These are phyloP conservation scores for Alfaro cultratus DNA, from an alignment of 2,797 vertebrate species.

Conservation along the genomic window DNA sequence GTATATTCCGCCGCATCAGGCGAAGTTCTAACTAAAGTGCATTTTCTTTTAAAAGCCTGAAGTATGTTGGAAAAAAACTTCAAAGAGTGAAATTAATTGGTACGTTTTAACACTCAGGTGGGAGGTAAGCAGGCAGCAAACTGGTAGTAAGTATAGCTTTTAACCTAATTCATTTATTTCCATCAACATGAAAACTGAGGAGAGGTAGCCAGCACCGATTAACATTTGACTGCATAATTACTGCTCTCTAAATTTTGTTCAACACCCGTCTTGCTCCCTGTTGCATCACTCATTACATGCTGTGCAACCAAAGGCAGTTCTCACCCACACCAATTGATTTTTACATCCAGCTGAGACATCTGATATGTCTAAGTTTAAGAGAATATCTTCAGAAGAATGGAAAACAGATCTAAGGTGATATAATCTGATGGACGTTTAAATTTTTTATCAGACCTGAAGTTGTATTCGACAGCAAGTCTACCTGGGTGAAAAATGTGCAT, in stretches of 20 bases:
- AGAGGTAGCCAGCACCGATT: conserved; percentile 16
- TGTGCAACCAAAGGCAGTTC: conserved; percentile 24
- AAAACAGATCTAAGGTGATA: conserved; percentile 6
- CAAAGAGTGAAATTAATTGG: conserved; percentile 33
- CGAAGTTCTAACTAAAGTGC: conserved; percentile 13
- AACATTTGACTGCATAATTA: conserved; percentile 15
- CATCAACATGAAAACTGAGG: neutral
- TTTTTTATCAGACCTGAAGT: neutral
- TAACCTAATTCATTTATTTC: conserved; percentile 20
- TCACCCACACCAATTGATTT: conserved; percentile 32
- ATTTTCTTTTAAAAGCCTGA: conserved; percentile 16
- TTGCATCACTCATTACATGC: conserved; percentile 42
- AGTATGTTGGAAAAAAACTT: conserved; percentile 19
- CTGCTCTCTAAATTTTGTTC: conserved; percentile 19
- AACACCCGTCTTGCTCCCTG: conserved; percentile 21
- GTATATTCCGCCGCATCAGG: conserved; percentile 3
- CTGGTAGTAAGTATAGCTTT: neutral
- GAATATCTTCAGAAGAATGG: conserved; percentile 19
- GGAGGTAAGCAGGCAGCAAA: conserved; percentile 14
- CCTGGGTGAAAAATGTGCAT: neutral
- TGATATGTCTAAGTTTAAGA: conserved; percentile 20
- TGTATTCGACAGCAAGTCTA: neutral
- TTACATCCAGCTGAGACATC: conserved; percentile 12
- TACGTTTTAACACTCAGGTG: conserved; percentile 14
- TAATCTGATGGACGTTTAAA: neutral